These are phyloP conservation scores for Celastrina argiolus DNA, from an alignment of 2,888 invertebrate species.

Conservation along the genomic window DNA sequence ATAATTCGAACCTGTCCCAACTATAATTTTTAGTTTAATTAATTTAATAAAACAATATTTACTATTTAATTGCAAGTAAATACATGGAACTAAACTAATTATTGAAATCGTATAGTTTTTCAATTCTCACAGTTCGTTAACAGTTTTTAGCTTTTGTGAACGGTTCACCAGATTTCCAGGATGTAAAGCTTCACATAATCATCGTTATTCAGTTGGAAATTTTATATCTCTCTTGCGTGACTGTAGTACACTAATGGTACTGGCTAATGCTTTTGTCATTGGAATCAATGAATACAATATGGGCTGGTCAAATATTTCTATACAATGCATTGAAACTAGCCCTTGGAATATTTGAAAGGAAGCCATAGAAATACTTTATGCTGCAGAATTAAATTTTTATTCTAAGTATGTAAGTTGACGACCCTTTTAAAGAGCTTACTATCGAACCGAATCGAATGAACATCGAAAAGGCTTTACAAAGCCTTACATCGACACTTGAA, in stretches of 20 bases:
- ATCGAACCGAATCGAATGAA: not conserved
- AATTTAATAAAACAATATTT: not conserved
- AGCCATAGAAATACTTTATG: not conserved
- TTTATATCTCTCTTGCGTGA: constrained; percentile 13
- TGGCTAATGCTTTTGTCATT: constrained; percentile 14
- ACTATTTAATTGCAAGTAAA: not conserved
- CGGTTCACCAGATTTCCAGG: constrained; percentile 19
- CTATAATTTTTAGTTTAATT: not conserved
- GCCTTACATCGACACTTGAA: constrained; percentile 4
- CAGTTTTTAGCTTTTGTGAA: constrained; percentile 5
- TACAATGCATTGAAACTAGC: not conserved
- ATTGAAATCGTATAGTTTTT: not conserved
- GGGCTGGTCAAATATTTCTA: constrained; percentile 7
- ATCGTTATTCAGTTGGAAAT: constrained; percentile 21
- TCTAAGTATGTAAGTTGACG: constrained; percentile 5
- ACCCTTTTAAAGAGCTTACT: constrained; percentile 17
- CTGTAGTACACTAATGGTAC: constrained; percentile 13
- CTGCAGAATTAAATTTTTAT: not conserved
- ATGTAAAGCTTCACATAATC: constrained; percentile 11
- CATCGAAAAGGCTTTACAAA: constrained; percentile 19
- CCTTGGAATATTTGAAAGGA: not conserved
- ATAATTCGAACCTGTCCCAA: not conserved
- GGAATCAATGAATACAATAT: constrained; percentile 6
- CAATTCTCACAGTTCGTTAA: not conserved
- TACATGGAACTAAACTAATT: not conserved